Base-by-base conservation (phyloP, 2,888 invertebrate genomes). In the Chloroclystis v-ata region DNA sequence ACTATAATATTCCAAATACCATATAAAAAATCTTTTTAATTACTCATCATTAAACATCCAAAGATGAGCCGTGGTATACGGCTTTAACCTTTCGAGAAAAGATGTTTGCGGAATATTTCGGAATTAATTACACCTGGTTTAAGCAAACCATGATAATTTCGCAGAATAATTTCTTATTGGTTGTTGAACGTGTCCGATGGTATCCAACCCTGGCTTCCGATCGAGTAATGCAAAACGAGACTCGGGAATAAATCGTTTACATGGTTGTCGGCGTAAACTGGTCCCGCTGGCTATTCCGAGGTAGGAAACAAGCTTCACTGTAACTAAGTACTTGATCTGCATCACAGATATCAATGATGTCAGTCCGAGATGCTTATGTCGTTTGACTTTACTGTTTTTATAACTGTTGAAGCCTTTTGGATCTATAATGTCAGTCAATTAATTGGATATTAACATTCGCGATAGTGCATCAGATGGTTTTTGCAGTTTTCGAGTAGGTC, bases 211-310 rank as follows among this genome's bases (percentile, higher is more conserved):
- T 84, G 75, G 73, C 76, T 81, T 74, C 77, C 73, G 80, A 82
- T 82, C 84, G 75, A 75, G 79, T 82, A 84, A 87, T 84, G 85
- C 85, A 85, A 85, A 85, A 84, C 83, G 75, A 82, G 82, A 69
- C 75, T 78, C 71, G 73, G 79, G 82, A 81, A 86, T 86, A 85
- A 86, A 86, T 87, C 82, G 86, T 86, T 87, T 87, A 87, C 86
- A 87, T 85, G 85, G 76, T 84, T 85, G 86, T 87, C 85, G 82
- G 85, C 82, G 82, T 84, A 87, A 86, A 86, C 86, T 85, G 86
- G 86, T 86, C 85, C 63, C 75, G 69, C 73, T 71, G 70, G 72
- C 61, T 68, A 68, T 68, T 64, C 63, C 65, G 62, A 65, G 61
- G 74, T 73, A 72, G 72, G 78, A 77, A 72, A 77, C 77, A 78